Base-by-base conservation (phyloP, 2,888 invertebrate genomes). In the Chromoteleia sp. region DNA sequence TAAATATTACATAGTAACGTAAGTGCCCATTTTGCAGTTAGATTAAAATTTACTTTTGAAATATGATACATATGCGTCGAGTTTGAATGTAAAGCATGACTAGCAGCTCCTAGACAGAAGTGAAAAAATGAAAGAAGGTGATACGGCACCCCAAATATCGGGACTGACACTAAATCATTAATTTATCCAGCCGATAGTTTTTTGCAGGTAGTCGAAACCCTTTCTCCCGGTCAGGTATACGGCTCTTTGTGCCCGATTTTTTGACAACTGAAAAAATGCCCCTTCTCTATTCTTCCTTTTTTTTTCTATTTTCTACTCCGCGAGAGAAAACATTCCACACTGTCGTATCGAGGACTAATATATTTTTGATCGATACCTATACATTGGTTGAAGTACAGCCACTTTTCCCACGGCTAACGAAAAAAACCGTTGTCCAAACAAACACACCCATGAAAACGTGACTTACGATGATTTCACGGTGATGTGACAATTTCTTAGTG, bases 291-390 rank as follows among this genome's bases (percentile, higher is more conserved):
- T 82, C 73, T 50, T 80, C 12, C 48, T 61, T 61, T 67, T 65
- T 76, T 48, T 77, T 84, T 81, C 73, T 59, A 71, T 81, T 86
- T 88, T 87, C 86, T 83, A 86, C 82, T 79, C 77, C 81, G 74
- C 83, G 76, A 88, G 85, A 85, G 86, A 90, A 90, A 91, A 91
- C 90, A 91, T 91, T 91, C 90, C 88, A 89, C 89, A 88, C 89
- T 91, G 91, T 91, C 91, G 91, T 89, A 91, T 90, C 87, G 90
- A 87, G 86, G 85, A 90, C 91, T 91, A 91, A 91, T 91, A 91
- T 91, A 91, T 91, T 91, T 91, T 91, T 91, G 89, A 91, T 91
- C 91, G 90, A 90, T 91, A 88, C 87, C 83, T 70, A 75, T 67
- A 81, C 82, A 84, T 74, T 65, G 84, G 84, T 63, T 85, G 88